Evolutionary conservation across 2,113 vertebrate genomes (phyloP).

Genomic region (Puffinus mauretanicus): DNA sequence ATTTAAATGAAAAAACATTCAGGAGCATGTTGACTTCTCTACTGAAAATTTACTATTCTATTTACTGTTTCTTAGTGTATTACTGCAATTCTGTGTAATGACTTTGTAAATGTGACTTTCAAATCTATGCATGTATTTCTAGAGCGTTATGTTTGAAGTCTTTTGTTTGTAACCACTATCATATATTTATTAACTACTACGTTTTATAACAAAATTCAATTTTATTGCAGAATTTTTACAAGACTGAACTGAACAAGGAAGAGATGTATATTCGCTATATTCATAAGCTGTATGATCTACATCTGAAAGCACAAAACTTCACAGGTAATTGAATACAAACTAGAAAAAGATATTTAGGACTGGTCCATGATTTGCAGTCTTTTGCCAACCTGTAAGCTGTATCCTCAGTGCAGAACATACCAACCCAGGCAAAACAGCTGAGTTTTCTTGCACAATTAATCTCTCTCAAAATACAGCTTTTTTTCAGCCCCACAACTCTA

Average conservation of each 20-base stretch:
- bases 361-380: not conserved
- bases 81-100: not conserved
- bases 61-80: not conserved
- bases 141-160: not conserved
- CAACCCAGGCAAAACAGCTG: not conserved
- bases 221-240: constrained; percentile 93
- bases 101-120: not conserved
- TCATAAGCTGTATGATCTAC: constrained; percentile 96
- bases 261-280: constrained; percentile 99
- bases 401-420: not conserved
- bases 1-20: not conserved
- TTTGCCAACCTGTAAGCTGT: not conserved
- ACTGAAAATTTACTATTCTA: not conserved
- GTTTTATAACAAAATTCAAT: not conserved
- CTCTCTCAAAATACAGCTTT: not conserved
- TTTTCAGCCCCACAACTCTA: not conserved
- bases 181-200: not conserved
- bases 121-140: not conserved
- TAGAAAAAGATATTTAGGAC: not conserved
- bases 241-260: constrained; percentile 97
- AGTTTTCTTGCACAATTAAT: not conserved
- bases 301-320: constrained; percentile 97
- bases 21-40: not conserved
- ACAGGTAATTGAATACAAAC: constrained; percentile 81
- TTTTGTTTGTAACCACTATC: not conserved